These are phyloP conservation scores for Stratiomys singularior DNA, from an alignment of 2,888 invertebrate genomes.

Conservation along the genomic window DNA sequence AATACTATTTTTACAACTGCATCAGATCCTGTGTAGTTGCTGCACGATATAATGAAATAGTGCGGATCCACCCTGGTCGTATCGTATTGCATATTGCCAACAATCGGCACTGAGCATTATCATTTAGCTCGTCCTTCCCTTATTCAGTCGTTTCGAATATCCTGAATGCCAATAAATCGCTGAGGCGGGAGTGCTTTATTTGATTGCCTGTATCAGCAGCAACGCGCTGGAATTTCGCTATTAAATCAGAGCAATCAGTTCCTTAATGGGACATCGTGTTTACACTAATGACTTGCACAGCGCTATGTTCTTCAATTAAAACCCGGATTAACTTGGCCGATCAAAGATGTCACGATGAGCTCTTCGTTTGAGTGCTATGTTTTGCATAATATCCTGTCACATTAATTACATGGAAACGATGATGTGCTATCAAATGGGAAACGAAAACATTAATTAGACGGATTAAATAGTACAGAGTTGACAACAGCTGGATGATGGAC, in stretches of 20 bases:
- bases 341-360: conserved; percentile 2
- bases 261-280: conserved; percentile 36
- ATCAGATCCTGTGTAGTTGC: not conserved
- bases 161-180: not conserved
- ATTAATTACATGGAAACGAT: conserved; percentile 39
- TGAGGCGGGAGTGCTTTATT: conserved; percentile 24
- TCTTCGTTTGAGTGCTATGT: conserved; percentile 22
- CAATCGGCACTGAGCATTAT: conserved; percentile 24
- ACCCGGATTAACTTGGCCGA: conserved; percentile 14
- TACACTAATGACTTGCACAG: conserved; percentile 36
- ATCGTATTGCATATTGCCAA: conserved; percentile 38
- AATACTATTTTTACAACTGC: not conserved
- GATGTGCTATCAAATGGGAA: not conserved
- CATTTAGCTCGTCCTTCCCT: conserved; percentile 35
- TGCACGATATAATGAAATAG: not conserved
- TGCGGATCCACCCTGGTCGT: not conserved
- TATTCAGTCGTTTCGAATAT: not conserved
- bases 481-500: not conserved
- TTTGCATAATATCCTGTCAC: conserved; percentile 31
- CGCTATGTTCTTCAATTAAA: conserved; percentile 30
- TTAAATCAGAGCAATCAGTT: conserved; percentile 37
- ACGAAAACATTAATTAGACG: conserved; percentile 10
- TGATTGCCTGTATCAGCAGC: conserved; percentile 20
- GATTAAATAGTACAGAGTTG: not conserved
- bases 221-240: conserved; percentile 26